Evolutionary conservation across 2,797 vertebrate genomes (phyloP), one percentile per base, ranked within the genome.

Genomic region (Meda fulgida): DNA sequence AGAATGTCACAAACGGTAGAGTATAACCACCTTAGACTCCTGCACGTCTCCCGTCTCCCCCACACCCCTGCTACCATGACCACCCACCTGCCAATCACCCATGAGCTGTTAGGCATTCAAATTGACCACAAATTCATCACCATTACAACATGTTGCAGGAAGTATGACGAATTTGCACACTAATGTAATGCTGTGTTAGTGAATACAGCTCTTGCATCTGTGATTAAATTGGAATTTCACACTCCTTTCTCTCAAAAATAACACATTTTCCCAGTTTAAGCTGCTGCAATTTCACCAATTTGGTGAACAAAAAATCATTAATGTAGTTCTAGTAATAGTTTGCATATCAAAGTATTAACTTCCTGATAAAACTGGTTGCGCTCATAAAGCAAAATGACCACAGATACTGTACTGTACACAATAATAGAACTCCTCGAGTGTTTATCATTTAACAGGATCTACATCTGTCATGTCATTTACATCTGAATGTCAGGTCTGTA

Each of bases 1-100:
- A 88, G 86, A 90, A 90, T 90, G 79, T 88, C 86, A 88, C 93
- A 90, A 92, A 94, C 93, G 94, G 95, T 95, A 95, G 92, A 93
- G 94, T 95, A 95, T 95, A 92, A 92, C 89, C 93, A 92, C 90
- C 81, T 79, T 89, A 87, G 89, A 78, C 53, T 88, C 76, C 73
- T 82, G 84, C 78, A 87, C 85, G 85, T 81, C 81, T 85, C 78
- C 76, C 72, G 58, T 60, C 73, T 65, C 73, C 80, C 78, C 69
- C 85, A 67, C 51, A 87, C 87, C 73, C 71, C 71, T 60, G 60
- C 69, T 83, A 81, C 85, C 89, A 89, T 89, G 72, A 81, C 67
- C 85, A 84, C 85, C 85, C 89, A 89, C 91, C 91, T 85, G 90
- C 67, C 84, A 91, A 89, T 91, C 85, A 89, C 91, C 84, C 85